phyloP scores from a whole-genome alignment of 2,113 vertebrate genomes.

The Canis aureus region DNA sequence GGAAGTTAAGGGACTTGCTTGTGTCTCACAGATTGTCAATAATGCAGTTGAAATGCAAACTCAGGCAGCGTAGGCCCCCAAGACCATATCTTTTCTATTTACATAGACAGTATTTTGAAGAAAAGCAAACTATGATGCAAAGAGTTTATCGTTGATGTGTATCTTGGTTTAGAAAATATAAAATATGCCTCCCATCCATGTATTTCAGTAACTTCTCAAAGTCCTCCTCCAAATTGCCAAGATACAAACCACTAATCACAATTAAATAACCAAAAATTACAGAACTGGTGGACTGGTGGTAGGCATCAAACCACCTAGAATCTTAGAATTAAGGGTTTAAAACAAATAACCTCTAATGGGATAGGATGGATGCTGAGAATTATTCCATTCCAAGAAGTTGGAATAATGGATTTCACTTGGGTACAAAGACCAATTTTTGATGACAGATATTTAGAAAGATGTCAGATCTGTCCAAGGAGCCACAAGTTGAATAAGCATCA shows the following conservation, averaged over 20 bases:
- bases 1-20: neutral
- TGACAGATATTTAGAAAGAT: neutral
- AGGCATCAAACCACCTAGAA: neutral
- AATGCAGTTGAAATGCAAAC: neutral
- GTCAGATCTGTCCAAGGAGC: neutral
- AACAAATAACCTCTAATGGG: neutral
- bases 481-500: no score
- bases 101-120: neutral
- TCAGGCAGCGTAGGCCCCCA: neutral
- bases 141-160: neutral
- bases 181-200: neutral
- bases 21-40: neutral
- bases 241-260: slow-evolving; percentile 10
- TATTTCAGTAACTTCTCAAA: slow-evolving; percentile 29
- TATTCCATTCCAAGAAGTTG: neutral
- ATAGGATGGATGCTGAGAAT: neutral
- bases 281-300: neutral
- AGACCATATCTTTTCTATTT: neutral
- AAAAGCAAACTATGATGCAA: neutral
- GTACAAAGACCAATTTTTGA: neutral
- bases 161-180: neutral
- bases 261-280: neutral
- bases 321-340: neutral
- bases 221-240: slow-evolving; percentile 37
- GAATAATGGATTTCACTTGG: neutral